Evolutionary conservation across 2,113 vertebrate genomes (phyloP).

Genomic region (Scortum barcoo): DNA sequence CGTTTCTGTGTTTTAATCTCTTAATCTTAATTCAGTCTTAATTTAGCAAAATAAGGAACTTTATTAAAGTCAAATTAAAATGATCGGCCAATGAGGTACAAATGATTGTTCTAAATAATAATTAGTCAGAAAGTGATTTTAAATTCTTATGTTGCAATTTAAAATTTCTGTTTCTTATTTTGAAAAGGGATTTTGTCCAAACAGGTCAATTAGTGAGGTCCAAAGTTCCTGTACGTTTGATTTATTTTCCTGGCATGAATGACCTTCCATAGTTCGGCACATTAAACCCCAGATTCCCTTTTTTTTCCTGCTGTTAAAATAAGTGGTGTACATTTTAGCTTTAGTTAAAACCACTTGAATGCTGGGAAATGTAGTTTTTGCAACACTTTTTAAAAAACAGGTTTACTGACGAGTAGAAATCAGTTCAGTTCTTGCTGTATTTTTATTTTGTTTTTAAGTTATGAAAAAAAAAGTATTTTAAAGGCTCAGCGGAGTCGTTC

Average conservation of each 20-base stretch:
- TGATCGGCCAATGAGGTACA: background rate
- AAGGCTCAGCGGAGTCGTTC: slow-evolving; percentile 40
- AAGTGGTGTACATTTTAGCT: background rate
- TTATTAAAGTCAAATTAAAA: background rate
- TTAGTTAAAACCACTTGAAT: slow-evolving; percentile 23
- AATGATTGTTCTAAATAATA: background rate
- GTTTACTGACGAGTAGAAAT: background rate
- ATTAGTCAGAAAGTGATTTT: background rate
- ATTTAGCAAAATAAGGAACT: background rate
- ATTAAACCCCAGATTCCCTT: background rate
- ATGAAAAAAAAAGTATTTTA: slow-evolving; percentile 37
- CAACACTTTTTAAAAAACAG: background rate
- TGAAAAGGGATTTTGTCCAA: no score
- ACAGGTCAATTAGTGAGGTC: no score
- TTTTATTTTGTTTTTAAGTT: slow-evolving; percentile 42
- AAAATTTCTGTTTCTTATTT: background rate
- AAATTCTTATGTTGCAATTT: background rate
- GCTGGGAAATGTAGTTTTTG: slow-evolving; percentile 31
- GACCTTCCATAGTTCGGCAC: background rate
- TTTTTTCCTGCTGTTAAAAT: slow-evolving; percentile 4
- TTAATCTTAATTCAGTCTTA: slow-evolving; percentile 15
- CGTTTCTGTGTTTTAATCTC: background rate
- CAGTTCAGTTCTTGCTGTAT: slow-evolving; percentile 40
- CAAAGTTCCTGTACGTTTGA: background rate
- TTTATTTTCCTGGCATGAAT: slow-evolving; percentile 31